phyloP scores from a whole-genome alignment of 2,113 vertebrate species.

The Ploceus nigricollis region DNA sequence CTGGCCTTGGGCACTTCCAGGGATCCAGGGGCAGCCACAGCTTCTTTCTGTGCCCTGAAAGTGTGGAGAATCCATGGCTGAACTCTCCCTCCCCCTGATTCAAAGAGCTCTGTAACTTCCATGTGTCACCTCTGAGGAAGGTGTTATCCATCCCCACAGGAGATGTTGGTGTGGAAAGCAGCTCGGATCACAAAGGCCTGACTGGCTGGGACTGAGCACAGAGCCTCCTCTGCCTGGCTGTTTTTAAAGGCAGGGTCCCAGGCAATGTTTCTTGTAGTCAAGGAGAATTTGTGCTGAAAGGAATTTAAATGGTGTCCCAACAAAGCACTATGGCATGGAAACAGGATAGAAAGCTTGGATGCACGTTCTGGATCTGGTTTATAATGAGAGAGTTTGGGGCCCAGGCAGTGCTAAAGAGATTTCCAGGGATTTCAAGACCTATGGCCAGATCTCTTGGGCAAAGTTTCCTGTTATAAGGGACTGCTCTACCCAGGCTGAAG shows the following conservation, averaged over 20 bases:
- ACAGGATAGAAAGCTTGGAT: background rate
- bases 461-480: background rate
- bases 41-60: background rate
- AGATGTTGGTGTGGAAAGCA: background rate
- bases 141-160: rapidly evolving
- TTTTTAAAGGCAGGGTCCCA: constrained; percentile 10
- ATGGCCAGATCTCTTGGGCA: background rate
- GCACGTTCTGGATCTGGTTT: background rate
- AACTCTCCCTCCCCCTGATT: background rate
- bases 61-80: background rate
- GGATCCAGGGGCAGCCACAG: background rate
- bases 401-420: background rate
- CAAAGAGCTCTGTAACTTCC: background rate
- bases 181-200: background rate
- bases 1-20: background rate
- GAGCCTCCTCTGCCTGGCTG: background rate
- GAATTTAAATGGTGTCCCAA: background rate
- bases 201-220: background rate
- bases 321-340: background rate
- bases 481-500: background rate
- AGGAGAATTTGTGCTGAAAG: constrained; percentile 10
- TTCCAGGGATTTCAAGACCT: background rate
- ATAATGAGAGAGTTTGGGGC: background rate
- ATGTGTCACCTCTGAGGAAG: background rate
- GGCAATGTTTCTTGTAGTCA: constrained; percentile 2